Base-by-base conservation (phyloP, 2,113 vertebrate genomes). In the Microtus richardsoni region DNA sequence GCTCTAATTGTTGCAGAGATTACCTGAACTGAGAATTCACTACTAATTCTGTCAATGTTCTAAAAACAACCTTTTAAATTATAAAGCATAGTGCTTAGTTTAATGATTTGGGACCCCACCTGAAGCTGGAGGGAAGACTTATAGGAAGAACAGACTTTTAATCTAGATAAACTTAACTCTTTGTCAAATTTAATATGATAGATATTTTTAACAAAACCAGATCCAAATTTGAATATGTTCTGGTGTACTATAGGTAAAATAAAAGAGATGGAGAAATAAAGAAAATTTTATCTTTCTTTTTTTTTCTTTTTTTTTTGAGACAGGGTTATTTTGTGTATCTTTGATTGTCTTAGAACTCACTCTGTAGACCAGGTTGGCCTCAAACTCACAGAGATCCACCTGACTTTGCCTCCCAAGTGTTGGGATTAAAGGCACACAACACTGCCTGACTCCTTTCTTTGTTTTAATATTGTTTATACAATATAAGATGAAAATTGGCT, bases 121-220 rank as follows among this genome's bases (percentile, higher is more conserved):
- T 91, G 60, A 92, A 85, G 47, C 44, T 52, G 44, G 94, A 77
- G 12, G 16, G 14, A 52, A 60, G 77, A 36, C 47, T 19, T 49
- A 4, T 3, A 66, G 7, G 39, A 92, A 90, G 30, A 77, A n/a
- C 21, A 52, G 17, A 70, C 52, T 66, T 83, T 26, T 30, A 83
- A 89, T 66, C 87, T 66, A 89, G 3, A 30, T 41, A 68, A 36
- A 1, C 12, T 79, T 52, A 14, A 7, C 7, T 39, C 14, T 39
- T 8, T 0, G 52, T 0, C 5, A 60, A n/a, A 86, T 44, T 83
- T 87, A 24, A 26, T 71, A 93, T 58, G 11, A 85, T 60, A 41
- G 19, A 64, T 71, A 80, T 47, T 88, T 60, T 71, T 54, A 77
- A 74, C 19, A 96, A 97, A 88, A 88, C 71, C 9, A 91, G 24